These are phyloP conservation scores for Brachypalpus laphriformis DNA, from an alignment of 2,888 invertebrate genomes.

Conservation along the genomic window DNA sequence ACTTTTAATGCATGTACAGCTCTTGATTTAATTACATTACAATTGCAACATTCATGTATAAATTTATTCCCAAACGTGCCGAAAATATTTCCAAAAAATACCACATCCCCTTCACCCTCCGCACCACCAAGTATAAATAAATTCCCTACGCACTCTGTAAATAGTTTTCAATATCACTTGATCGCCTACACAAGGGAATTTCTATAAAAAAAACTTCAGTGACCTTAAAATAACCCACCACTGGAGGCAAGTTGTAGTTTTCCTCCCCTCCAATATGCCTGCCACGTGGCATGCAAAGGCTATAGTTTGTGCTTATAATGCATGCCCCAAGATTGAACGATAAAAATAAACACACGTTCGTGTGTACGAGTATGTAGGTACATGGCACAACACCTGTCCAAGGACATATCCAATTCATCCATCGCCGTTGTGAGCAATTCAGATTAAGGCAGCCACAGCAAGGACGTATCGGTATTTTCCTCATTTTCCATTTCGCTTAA, in stretches of 20 bases:
- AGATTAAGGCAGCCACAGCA: constrained; percentile 4
- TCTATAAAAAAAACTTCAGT: background rate
- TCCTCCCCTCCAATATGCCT: no score
- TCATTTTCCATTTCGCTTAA: constrained; percentile 32
- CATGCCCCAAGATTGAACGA: background rate
- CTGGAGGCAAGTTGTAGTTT: background rate
- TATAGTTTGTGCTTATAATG: background rate
- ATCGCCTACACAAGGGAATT: background rate
- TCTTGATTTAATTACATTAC: background rate
- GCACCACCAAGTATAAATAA: background rate
- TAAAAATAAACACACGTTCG: background rate
- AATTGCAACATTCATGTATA: background rate
- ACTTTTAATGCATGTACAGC: no score
- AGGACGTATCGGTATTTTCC: background rate
- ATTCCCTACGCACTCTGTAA: no score
- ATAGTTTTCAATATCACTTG: background rate
- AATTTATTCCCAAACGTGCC: background rate
- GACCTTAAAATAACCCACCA: background rate
- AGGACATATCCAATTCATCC: background rate
- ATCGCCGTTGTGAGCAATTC: constrained; percentile 2
- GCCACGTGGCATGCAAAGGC: background rate
- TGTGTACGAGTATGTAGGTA: background rate
- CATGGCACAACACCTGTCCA: background rate
- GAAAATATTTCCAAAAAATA: background rate
- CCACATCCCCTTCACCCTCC: background rate